Conservation (phyloP, 2,888 invertebrate genomes). For the Spisula solida region DNA sequence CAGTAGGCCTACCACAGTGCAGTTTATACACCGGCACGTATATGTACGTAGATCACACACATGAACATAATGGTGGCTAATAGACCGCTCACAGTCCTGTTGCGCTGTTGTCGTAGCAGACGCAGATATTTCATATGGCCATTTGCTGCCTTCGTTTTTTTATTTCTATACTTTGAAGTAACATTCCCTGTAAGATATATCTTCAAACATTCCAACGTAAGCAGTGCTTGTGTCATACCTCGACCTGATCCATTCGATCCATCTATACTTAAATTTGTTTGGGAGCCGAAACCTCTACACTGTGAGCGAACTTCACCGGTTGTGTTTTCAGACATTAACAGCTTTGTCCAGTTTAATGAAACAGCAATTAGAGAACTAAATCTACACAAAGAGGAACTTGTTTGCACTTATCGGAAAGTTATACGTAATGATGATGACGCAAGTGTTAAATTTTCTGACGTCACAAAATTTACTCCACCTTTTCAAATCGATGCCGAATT, state of each 20-base stretch:
- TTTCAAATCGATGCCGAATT: conserved; percentile 64
- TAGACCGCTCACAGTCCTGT: too few species aligned
- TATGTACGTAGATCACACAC: not conserved
- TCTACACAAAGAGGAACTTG: conserved; percentile 18
- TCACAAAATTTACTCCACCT: conserved; percentile 53
- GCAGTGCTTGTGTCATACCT: conserved; percentile 61
- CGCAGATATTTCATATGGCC: not conserved
- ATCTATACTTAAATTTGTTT: conserved; percentile 68
- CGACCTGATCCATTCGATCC: conserved; percentile 63
- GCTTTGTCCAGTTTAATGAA: conserved; percentile 56
- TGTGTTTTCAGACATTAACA: conserved; percentile 53
- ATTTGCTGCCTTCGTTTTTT: not conserved
- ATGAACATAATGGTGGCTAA: not conserved
- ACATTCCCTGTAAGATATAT: conserved; percentile 67
- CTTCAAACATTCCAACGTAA: conserved; percentile 61
- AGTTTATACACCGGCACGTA: too few species aligned
- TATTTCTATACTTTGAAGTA: conserved; percentile 59
- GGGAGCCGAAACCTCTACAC: conserved; percentile 68
- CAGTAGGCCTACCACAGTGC: too few species aligned
- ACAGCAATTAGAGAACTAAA: conserved; percentile 45
- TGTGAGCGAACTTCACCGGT: conserved; percentile 58
- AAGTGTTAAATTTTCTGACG: conserved; percentile 59
- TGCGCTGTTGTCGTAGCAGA: not conserved
- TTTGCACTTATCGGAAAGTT: conserved; percentile 56
- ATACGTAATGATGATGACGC: conserved; percentile 60